phyloP scores from a whole-genome alignment of 1,140 invertebrate species.

The Notospermus geniculatus region DNA sequence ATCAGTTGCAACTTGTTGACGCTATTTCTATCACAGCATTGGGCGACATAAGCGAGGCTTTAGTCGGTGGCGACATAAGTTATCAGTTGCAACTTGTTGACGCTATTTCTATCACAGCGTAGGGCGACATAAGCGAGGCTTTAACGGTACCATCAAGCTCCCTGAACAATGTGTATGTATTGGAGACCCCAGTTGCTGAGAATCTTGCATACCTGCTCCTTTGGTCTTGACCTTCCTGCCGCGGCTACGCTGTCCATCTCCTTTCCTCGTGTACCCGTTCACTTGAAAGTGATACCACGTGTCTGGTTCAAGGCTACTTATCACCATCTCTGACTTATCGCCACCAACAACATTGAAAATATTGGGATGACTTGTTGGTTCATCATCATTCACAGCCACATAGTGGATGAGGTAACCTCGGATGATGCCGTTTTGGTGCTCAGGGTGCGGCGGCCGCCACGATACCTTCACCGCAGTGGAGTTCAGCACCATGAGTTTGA shows the following conservation, averaged over 20 bases:
- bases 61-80: too few species aligned
- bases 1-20: too few species aligned
- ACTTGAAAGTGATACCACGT: constrained; percentile 80
- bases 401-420: constrained; percentile 95
- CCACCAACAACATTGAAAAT: constrained; percentile 53
- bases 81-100: too few species aligned
- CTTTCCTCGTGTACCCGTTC: constrained; percentile 88
- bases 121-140: too few species aligned
- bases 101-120: too few species aligned
- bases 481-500: constrained; percentile 81
- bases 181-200: too few species aligned
- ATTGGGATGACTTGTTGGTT: constrained; percentile 29
- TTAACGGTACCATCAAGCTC: too few species aligned
- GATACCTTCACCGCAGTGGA: constrained; percentile 87
- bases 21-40: too few species aligned
- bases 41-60: too few species aligned
- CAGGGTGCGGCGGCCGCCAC: constrained; percentile 86
- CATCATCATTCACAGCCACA: constrained; percentile 44
- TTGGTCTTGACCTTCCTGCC: constrained; percentile 78
- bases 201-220: constrained; percentile 66
- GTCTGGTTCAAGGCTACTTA: constrained; percentile 86
- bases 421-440: constrained; percentile 93
- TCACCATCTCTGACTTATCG: constrained; percentile 73
- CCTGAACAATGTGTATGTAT: too few species aligned
- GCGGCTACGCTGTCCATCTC: constrained; percentile 87